Percentiles rank a stretch among this genome's conserved stretches.
Conservation (phyloP, 2,888 invertebrate genomes). For the Pristionchus fissidentatus region DNA sequence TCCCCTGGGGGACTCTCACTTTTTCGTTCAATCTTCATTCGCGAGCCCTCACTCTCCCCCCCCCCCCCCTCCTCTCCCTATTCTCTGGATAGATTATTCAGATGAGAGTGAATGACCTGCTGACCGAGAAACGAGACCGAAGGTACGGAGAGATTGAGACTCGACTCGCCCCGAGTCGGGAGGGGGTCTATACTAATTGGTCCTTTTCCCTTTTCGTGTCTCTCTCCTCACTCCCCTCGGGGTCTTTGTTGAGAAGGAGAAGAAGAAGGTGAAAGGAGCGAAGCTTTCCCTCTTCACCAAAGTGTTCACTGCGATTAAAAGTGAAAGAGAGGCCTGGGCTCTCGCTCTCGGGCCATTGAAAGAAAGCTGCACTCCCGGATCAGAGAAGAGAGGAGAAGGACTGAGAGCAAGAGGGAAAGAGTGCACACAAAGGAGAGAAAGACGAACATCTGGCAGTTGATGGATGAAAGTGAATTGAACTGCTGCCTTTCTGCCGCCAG, state of each 20-base stretch:
- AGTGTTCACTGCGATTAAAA: constrained; percentile 30
- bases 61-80: not conserved
- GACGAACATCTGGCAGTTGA: constrained; percentile 21
- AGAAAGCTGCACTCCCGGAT: not conserved
- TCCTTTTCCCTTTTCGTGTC: constrained; percentile 14
- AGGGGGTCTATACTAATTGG: constrained; percentile 18
- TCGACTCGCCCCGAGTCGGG: no score
- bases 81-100: constrained; percentile 22
- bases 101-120: constrained; percentile 32
- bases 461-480: no score
- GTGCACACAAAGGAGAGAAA: no score
- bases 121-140: constrained; percentile 29
- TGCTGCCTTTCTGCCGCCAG: no score
- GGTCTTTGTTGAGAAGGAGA: not conserved
- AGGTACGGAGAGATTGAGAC: constrained; percentile 4
- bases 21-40: not conserved
- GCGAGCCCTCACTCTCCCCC: constrained; percentile 14
- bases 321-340: not conserved
- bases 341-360: not conserved
- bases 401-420: not conserved
- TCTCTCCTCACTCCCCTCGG: not conserved
- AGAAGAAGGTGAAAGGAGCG: constrained; percentile 30
- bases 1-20: not conserved
- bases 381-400: not conserved
- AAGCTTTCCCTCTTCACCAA: constrained; percentile 19